A percentile compares a stretch with the other conserved stretches of the same genome.
Conservation (phyloP, 2,888 invertebrate species). For the Gibbula magus region DNA sequence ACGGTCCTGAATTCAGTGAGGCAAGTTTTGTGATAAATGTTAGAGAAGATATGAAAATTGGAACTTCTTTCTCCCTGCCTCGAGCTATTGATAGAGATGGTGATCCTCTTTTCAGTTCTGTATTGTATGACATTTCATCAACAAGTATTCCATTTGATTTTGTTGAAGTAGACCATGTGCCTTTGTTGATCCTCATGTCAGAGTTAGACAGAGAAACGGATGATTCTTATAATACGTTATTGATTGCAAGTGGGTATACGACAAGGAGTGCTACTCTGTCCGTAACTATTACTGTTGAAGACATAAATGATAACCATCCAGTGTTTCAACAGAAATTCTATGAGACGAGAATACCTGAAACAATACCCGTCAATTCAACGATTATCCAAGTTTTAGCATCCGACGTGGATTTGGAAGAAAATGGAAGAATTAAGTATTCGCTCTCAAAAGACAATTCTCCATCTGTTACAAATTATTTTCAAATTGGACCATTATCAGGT, state of each 20-base stretch:
- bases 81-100: slow-evolving; percentile 37
- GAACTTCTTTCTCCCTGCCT: slow-evolving; percentile 34
- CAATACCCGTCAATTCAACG: slow-evolving; percentile 6
- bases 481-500: slow-evolving; percentile 31
- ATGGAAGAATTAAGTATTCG: slow-evolving; percentile 35
- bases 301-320: slow-evolving; percentile 39
- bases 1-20: slow-evolving; percentile 33
- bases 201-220: slow-evolving; percentile 36
- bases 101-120: slow-evolving; percentile 27
- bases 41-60: slow-evolving; percentile 29
- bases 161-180: slow-evolving; percentile 24
- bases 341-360: slow-evolving; percentile 31
- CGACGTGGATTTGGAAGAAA: slow-evolving; percentile 38
- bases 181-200: slow-evolving; percentile 60
- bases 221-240: slow-evolving; percentile 22
- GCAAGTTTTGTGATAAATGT: slow-evolving; percentile 28
- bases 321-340: slow-evolving; percentile 31
- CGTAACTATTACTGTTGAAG: slow-evolving; percentile 27
- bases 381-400: slow-evolving; percentile 34
- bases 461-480: slow-evolving; percentile 30
- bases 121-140: slow-evolving; percentile 34
- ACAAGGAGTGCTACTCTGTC: slow-evolving; percentile 26
- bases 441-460: slow-evolving; percentile 23
- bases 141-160: not conserved
- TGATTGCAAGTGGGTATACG: slow-evolving; percentile 25